A percentile compares a stretch with the other conserved stretches of the same genome.
Evolutionary conservation across 1,140 invertebrate species (phyloP).

Genomic region (Ylistrum balloti): DNA sequence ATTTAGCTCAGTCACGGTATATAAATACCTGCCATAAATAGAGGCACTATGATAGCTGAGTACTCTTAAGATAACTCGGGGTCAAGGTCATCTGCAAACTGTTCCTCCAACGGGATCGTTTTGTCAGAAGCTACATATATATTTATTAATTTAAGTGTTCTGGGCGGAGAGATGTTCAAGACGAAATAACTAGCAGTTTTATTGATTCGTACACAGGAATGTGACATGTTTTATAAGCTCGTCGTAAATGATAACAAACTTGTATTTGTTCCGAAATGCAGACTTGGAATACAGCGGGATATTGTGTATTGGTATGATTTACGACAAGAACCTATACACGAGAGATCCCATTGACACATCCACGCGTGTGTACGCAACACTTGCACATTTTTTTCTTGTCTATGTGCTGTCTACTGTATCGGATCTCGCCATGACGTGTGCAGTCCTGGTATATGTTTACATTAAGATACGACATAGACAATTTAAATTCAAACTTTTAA

Average conservation of each 20-base stretch:
- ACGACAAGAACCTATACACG: not conserved
- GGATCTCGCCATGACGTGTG: too few relatives aligned
- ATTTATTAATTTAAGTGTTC: not conserved
- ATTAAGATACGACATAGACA: too few relatives aligned
- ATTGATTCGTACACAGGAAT: not conserved
- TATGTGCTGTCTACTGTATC: too few relatives aligned
- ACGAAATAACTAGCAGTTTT: not conserved
- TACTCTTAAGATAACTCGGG: not conserved
- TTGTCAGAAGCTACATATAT: not conserved
- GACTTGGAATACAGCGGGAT: not conserved
- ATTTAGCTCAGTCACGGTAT: not conserved
- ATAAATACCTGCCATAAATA: not conserved
- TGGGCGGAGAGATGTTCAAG: not conserved
- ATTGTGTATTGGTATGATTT: not conserved
- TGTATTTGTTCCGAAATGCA: not conserved
- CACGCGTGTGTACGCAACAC: not conserved
- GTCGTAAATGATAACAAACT: not conserved
- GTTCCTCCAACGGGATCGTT: not conserved
- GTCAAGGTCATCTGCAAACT: not conserved
- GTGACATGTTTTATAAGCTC: not conserved
- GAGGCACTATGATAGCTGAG: not conserved
- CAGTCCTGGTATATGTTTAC: too few relatives aligned
- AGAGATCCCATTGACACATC: not conserved
- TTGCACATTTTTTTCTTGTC: not conserved
- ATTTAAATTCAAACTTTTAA: too few relatives aligned